Conservation (phyloP, 2,113 vertebrate species). For the Anhinga rufa region DNA sequence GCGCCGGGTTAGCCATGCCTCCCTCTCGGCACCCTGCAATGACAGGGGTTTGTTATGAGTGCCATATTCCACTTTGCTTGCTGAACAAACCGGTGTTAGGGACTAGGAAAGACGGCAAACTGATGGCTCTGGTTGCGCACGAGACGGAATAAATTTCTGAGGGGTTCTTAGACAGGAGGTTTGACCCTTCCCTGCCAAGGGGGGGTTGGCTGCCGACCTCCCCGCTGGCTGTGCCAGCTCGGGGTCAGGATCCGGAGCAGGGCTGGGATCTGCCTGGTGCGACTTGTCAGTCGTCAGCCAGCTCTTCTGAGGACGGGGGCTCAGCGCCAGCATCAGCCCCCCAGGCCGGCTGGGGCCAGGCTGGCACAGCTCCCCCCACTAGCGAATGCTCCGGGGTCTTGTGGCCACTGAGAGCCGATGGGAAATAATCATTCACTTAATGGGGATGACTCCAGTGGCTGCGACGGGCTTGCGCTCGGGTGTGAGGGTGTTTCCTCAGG, state of each 20-base stretch:
- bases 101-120: too few relatives aligned
- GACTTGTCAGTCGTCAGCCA: not conserved
- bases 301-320: rapidly evolving
- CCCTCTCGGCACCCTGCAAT: not conserved
- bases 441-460: not conserved
- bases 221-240: rapidly evolving
- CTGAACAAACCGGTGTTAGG: rapidly evolving
- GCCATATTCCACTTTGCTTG: not conserved
- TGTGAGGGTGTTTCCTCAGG: not conserved
- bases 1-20: rapidly evolving
- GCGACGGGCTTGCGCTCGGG: rapidly evolving
- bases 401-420: rapidly evolving
- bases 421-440: rapidly evolving
- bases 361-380: not conserved
- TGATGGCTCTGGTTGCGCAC: too few relatives aligned
- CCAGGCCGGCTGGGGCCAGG: not conserved
- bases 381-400: rapidly evolving
- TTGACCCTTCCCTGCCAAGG: not conserved
- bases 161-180: not conserved
- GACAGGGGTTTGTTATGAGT: rapidly evolving
- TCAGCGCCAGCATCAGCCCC: rapidly evolving
- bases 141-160: rapidly evolving
- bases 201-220: not conserved
- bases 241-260: not conserved
- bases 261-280: not conserved